These are phyloP conservation scores for Pristis pectinata DNA, from an alignment of 2,797 vertebrate genomes.

Conservation along the genomic window DNA sequence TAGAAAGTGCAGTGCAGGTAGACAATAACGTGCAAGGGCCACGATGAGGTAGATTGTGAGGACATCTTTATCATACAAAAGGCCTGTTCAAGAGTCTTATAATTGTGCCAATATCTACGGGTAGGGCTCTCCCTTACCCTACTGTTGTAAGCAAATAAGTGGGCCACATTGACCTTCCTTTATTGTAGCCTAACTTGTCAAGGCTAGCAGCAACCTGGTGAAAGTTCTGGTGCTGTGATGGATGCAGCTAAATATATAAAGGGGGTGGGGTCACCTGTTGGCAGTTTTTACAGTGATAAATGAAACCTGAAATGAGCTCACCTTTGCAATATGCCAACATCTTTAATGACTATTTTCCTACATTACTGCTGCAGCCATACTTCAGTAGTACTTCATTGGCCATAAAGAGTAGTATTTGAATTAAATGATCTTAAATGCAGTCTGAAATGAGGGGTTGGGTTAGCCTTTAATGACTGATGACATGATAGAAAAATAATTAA, in stretches of 20 bases:
- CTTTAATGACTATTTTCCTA: background rate
- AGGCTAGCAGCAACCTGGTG: background rate
- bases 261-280: background rate
- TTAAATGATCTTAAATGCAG: background rate
- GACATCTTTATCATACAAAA: too few relatives aligned
- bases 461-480: background rate
- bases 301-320: background rate
- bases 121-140: background rate
- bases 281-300: background rate
- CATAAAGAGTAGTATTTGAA: background rate
- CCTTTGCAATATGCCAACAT: background rate
- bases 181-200: background rate
- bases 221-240: background rate
- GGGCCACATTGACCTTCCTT: background rate
- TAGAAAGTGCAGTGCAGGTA: too few relatives aligned
- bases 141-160: background rate
- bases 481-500: background rate
- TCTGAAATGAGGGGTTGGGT: background rate
- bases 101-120: background rate
- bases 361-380: background rate
- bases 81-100: too few relatives aligned
- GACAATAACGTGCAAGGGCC: too few relatives aligned
- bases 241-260: background rate
- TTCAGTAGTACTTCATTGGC: background rate
- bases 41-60: too few relatives aligned